A percentile compares a stretch with the other conserved stretches of the same genome.
These are phyloP conservation scores for Conomelus anceps DNA, from an alignment of 2,888 invertebrate species.

Conservation along the genomic window DNA sequence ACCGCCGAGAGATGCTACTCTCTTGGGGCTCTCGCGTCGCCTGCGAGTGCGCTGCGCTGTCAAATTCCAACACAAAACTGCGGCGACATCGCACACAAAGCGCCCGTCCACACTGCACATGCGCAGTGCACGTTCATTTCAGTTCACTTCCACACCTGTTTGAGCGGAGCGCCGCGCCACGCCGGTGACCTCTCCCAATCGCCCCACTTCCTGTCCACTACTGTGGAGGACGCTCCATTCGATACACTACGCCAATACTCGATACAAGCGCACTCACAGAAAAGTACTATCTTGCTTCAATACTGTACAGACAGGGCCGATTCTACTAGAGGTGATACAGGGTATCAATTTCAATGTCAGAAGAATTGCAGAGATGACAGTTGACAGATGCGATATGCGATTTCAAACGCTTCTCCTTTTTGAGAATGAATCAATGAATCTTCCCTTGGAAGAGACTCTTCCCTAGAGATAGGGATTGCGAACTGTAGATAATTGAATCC, in stretches of 20 bases:
- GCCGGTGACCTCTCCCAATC: neutral
- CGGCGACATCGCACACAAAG: neutral
- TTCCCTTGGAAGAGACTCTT: too few relatives aligned
- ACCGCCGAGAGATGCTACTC: neutral
- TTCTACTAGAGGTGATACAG: too few relatives aligned
- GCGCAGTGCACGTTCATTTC: neutral
- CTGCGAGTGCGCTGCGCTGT: neutral
- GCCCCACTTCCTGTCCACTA: neutral
- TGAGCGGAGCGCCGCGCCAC: neutral
- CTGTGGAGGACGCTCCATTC: neutral
- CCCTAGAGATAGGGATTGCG: too few relatives aligned
- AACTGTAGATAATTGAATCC: too few relatives aligned
- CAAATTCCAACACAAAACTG: neutral
- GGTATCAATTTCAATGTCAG: too few relatives aligned
- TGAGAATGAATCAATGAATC: too few relatives aligned
- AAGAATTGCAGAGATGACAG: too few relatives aligned
- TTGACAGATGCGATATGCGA: too few relatives aligned
- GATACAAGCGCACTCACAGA: too few relatives aligned
- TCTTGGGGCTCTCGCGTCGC: neutral
- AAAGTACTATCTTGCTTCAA: too few relatives aligned
- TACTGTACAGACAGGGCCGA: too few relatives aligned
- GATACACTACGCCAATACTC: neutral
- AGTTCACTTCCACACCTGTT: neutral
- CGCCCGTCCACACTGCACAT: neutral
- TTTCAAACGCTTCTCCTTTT: too few relatives aligned